Evolutionary conservation across 2,113 vertebrate genomes (phyloP).

Genomic region (Hemicordylus capensis): DNA sequence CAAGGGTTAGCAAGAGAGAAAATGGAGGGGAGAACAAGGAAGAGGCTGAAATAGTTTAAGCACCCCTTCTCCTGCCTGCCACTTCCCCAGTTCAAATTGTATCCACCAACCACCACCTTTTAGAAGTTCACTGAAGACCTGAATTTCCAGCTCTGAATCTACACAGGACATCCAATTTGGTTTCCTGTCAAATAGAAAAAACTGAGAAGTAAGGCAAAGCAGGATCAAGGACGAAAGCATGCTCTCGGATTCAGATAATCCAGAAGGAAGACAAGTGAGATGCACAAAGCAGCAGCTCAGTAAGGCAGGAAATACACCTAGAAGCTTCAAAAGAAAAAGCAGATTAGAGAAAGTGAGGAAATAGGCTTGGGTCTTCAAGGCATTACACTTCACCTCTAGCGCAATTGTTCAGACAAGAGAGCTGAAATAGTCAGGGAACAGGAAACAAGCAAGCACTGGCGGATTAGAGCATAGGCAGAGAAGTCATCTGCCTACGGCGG

Average conservation of each 20-base stretch:
- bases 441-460: background rate
- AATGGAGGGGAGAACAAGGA: background rate
- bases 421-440: background rate
- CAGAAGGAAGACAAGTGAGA: background rate
- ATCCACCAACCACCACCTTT: background rate
- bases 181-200: background rate
- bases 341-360: background rate
- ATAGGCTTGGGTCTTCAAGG: background rate
- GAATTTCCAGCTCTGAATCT: background rate
- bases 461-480: no score
- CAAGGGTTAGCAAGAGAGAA: no score
- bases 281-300: background rate
- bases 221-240: background rate
- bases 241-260: background rate
- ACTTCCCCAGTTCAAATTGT: background rate
- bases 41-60: background rate
- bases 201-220: background rate
- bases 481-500: no score
- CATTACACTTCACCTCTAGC: background rate
- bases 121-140: background rate
- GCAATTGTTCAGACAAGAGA: background rate
- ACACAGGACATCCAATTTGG: background rate
- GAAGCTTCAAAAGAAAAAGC: background rate
- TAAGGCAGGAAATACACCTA: background rate
- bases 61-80: background rate